These are phyloP conservation scores for Pyrochroa serraticornis DNA, from an alignment of 2,888 invertebrate species.

Conservation along the genomic window DNA sequence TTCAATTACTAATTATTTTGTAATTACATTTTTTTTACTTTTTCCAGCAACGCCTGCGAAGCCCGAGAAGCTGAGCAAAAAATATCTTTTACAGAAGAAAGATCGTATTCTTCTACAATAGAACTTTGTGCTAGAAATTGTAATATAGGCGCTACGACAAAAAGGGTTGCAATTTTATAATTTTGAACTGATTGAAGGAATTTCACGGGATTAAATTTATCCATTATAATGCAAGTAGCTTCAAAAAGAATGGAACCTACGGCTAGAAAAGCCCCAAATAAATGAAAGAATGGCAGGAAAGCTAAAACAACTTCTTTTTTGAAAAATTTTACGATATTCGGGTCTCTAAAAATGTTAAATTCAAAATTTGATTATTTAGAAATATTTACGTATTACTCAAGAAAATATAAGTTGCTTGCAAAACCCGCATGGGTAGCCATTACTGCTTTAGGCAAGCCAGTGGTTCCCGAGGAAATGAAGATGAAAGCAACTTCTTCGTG, in stretches of 20 bases:
- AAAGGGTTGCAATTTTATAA: conserved; percentile 12
- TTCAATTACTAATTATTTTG: no score
- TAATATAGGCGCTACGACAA: conserved; percentile 18
- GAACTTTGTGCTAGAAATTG: conserved; percentile 22
- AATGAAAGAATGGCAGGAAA: conserved; percentile 60
- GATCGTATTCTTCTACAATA: conserved; percentile 17
- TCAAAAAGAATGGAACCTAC: conserved; percentile 38
- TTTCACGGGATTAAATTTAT: conserved; percentile 20
- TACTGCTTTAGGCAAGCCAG: conserved; percentile 79
- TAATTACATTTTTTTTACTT: neutral
- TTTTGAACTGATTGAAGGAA: conserved; percentile 15
- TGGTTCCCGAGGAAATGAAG: conserved; percentile 85
- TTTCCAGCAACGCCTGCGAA: conserved; percentile 8
- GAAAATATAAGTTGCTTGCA: conserved; percentile 45
- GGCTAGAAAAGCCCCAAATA: conserved; percentile 68
- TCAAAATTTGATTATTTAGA: neutral
- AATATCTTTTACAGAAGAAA: conserved; percentile 20
- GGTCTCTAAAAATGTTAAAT: no score
- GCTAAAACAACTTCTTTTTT: conserved; percentile 44
- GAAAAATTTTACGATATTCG: no score
- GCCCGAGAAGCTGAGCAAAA: conserved; percentile 13
- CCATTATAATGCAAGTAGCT: conserved; percentile 10
- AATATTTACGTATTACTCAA: neutral
- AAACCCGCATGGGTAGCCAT: conserved; percentile 60
- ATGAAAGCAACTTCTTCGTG: conserved; percentile 67